Percentiles rank a stretch among this genome's conserved stretches.
phyloP scores from a whole-genome alignment of 2,797 vertebrate genomes.

The Helarctos malayanus region DNA sequence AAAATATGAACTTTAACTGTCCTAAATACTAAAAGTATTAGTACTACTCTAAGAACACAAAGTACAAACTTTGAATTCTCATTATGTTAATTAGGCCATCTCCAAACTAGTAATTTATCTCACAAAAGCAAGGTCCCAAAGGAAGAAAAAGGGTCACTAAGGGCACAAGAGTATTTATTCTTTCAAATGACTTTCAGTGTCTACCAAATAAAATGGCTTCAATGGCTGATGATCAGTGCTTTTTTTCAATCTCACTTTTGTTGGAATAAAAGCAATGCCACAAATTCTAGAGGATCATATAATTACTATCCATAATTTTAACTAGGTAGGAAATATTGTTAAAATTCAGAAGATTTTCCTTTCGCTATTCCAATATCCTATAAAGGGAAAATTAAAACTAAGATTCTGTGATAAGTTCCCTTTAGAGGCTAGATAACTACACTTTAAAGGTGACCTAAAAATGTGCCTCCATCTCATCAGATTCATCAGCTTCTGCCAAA shows the following conservation, averaged over 20 bases:
- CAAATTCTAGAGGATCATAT: constrained; percentile 25
- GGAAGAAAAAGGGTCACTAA: not conserved
- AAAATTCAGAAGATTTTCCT: constrained; percentile 63
- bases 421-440: constrained; percentile 71
- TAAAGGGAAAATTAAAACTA: constrained; percentile 56
- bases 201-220: constrained; percentile 55
- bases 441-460: constrained; percentile 84
- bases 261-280: constrained; percentile 34
- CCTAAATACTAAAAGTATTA: constrained; percentile 59
- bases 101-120: constrained; percentile 58
- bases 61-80: constrained; percentile 61
- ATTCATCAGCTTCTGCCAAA: constrained; percentile 83
- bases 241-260: constrained; percentile 53
- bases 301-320: constrained; percentile 59
- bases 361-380: constrained; percentile 48
- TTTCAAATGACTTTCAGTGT: constrained; percentile 59
- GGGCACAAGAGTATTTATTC: constrained; percentile 55
- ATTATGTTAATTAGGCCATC: constrained; percentile 23
- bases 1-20: constrained; percentile 50
- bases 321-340: constrained; percentile 52
- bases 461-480: constrained; percentile 68
- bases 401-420: constrained; percentile 64
- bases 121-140: constrained; percentile 56
- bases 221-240: not conserved
- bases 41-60: constrained; percentile 62